Base-by-base conservation (phyloP, 2,888 invertebrate species). In the Apodemia duryi region DNA sequence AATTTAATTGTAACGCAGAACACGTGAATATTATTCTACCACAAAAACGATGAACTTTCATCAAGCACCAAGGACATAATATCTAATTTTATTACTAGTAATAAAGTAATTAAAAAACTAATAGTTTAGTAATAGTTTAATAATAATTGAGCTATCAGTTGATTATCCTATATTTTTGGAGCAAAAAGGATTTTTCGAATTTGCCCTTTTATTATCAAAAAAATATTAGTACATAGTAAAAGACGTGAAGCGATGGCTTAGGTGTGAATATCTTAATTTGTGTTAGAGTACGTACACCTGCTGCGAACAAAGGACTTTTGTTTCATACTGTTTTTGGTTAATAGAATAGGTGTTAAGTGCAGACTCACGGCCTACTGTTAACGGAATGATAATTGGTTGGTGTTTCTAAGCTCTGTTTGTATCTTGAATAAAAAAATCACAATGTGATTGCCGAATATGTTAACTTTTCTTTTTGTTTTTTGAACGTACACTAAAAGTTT, bases 181-280 rank as follows among this genome's bases (percentile, higher is more conserved):
- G 21, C 21, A 21, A 21, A 21, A 57, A 6, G 13, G n/a, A n/a
- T 11, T 2, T 60, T 60, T 60, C 60, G n/a, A 13, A n/a, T 60
- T 32, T n/a, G 35, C 57, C 35, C 13, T 54, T 11, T 29, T 54
- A 46, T 13, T 46, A 29, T 29, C 51, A 29, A 10, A 54, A 29
- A 60, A 32, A 60, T 29, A 60, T 35, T 32, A 60, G 60, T 35
- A 13, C 32, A n/a, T 60, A 60, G 60, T 60, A 60, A 60, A 60
- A 60, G 60, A 60, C 13, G 13, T 54, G 60, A 35, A 60, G 7
- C 60, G 60, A 32, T 35, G 68, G 65, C 64, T 46, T 67, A 73
- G 73, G 76, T 76, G 76, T 76, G 72, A 77, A 77, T 72, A 71
- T 73, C 68, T 72, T 70, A 74, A 76, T 76, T 74, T 71, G 69